A percentile compares a stretch with the other conserved stretches of the same genome.
Conservation (phyloP, 1,140 invertebrate genomes). For the Trichoplusia ni region DNA sequence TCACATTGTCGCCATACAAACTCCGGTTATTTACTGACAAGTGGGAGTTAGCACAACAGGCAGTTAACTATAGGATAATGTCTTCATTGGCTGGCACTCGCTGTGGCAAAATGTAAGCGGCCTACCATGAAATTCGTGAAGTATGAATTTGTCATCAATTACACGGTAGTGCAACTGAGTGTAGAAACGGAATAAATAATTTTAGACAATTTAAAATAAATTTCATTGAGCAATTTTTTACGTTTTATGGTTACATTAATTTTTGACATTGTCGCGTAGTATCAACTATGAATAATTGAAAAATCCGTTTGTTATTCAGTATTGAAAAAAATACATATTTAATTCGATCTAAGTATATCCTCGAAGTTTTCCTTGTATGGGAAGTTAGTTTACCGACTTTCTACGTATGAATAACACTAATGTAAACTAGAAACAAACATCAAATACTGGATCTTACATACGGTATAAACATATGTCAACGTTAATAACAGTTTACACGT, state of each 20-base stretch:
- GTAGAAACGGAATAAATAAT: too few species aligned
- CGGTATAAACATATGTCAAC: not conserved
- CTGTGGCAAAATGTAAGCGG: not conserved
- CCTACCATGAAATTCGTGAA: not conserved
- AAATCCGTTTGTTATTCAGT: too few species aligned
- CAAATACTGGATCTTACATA: not conserved
- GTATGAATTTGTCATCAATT: not conserved
- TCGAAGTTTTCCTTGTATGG: too few species aligned
- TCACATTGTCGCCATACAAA: constrained; percentile 2
- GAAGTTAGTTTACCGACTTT: too few species aligned
- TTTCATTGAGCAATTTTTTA: too few species aligned
- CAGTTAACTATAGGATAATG: constrained; percentile 6
- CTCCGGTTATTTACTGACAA: constrained; percentile 3
- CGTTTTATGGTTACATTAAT: too few species aligned
- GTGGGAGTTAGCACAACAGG: constrained; percentile 14
- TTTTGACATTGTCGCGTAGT: too few species aligned
- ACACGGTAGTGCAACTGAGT: not conserved
- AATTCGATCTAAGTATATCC: too few species aligned
- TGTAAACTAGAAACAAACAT: too few species aligned
- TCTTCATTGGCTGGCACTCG: constrained; percentile 11
- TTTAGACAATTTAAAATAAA: not conserved
- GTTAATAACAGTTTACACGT: constrained; percentile 30
- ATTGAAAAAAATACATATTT: too few species aligned
- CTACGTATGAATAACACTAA: too few species aligned
- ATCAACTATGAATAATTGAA: too few species aligned